These are phyloP conservation scores for Mythimna albipuncta DNA, from an alignment of 2,888 invertebrate species.

Conservation along the genomic window DNA sequence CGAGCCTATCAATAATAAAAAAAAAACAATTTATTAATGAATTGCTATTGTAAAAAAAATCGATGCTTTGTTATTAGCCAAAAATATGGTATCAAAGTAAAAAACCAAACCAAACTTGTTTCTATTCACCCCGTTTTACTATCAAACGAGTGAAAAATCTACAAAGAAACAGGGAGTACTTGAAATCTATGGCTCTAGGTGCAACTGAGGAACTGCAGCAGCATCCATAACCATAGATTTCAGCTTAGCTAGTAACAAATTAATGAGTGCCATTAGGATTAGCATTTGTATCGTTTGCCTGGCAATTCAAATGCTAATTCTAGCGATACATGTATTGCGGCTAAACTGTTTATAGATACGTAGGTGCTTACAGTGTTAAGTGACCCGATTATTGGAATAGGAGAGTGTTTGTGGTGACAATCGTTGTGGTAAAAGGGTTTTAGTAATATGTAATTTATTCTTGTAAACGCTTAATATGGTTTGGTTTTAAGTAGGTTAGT, in stretches of 20 bases:
- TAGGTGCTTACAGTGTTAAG: background rate
- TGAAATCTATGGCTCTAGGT: no score
- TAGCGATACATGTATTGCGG: background rate
- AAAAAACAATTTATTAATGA: no score
- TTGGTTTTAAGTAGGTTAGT: background rate
- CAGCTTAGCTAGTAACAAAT: slow-evolving; percentile 14
- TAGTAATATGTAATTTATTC: background rate
- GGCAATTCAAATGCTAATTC: slow-evolving; percentile 12
- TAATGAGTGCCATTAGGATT: slow-evolving; percentile 24
- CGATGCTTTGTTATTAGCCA: no score
- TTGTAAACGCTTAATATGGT: background rate
- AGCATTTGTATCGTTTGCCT: slow-evolving; percentile 14
- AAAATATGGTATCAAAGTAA: no score
- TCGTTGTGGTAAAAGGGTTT: background rate
- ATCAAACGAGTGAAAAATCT: slow-evolving; percentile 3
- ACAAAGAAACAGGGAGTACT: slow-evolving; percentile 6
- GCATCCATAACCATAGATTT: slow-evolving; percentile 15
- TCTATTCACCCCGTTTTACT: no score
- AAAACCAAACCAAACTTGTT: no score
- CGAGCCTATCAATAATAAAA: no score
- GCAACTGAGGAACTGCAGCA: background rate
- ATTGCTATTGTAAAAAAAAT: no score
- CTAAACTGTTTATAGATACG: slow-evolving; percentile 13
- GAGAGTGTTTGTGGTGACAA: slow-evolving; percentile 6
- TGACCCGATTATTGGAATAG: background rate